A percentile compares a stretch with the other conserved stretches of the same genome.
phyloP scores from a whole-genome alignment of 2,113 vertebrate species.

The Eonycteris spelaea region DNA sequence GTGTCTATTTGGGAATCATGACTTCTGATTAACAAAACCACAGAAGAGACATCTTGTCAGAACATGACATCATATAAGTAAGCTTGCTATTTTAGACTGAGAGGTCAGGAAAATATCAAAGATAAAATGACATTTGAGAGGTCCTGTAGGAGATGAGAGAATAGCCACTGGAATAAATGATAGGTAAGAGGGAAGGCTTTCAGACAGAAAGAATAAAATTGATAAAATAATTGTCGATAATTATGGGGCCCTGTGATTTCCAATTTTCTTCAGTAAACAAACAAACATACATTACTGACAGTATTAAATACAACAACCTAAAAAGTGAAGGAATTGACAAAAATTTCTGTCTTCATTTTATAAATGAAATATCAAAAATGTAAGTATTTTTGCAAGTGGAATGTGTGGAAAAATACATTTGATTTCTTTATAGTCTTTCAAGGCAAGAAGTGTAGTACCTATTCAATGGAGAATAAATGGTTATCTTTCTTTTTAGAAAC shows the following conservation, averaged over 20 bases:
- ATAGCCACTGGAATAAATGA: neutral
- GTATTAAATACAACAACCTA: slow-evolving; percentile 24
- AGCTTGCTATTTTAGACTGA: neutral
- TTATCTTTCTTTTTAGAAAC: slow-evolving; percentile 57
- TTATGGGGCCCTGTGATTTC: neutral
- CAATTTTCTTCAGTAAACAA: slow-evolving; percentile 46
- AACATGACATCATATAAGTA: neutral
- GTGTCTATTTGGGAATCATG: neutral
- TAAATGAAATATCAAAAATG: slow-evolving; percentile 59
- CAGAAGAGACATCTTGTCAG: neutral
- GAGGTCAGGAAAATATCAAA: neutral
- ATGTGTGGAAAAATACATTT: slow-evolving; percentile 28
- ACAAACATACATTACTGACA: neutral
- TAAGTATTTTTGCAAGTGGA: slow-evolving; percentile 52
- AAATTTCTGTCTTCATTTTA: slow-evolving; percentile 58
- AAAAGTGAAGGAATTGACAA: slow-evolving; percentile 43
- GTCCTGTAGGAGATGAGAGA: neutral
- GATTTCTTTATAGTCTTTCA: slow-evolving; percentile 58
- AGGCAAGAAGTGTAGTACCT: slow-evolving; percentile 27
- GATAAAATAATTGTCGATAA: neutral
- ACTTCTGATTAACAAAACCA: neutral
- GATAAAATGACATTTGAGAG: neutral
- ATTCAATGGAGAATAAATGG: slow-evolving; percentile 46
- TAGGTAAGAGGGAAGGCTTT: neutral
- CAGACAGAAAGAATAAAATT: neutral